These are phyloP conservation scores for Hippocampus zosterae DNA, from an alignment of 2,113 vertebrate species.

Conservation along the genomic window DNA sequence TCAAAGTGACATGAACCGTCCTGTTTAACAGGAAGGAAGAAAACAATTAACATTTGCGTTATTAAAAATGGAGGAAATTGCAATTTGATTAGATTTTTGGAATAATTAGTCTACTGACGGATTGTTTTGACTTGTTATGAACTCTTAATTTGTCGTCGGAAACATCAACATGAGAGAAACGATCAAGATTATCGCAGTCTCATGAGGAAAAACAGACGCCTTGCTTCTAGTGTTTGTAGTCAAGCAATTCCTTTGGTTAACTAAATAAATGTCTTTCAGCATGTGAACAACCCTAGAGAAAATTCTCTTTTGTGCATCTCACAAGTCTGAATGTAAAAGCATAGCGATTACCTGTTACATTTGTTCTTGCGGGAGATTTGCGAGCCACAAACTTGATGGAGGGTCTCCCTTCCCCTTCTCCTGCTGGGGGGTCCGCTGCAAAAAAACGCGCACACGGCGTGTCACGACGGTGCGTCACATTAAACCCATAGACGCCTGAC, in stretches of 20 bases:
- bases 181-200: slow-evolving; percentile 4
- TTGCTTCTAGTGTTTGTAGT: background rate
- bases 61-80: background rate
- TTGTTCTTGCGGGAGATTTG: background rate
- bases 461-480: slow-evolving; percentile 58
- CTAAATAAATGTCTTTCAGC: background rate
- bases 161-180: background rate
- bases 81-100: background rate
- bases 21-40: slow-evolving; percentile 3
- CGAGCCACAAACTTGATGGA: slow-evolving; percentile 32
- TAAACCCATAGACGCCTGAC: slow-evolving; percentile 59
- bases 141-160: background rate
- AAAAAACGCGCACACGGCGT: slow-evolving; percentile 24
- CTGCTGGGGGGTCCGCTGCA: slow-evolving; percentile 46
- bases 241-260: background rate
- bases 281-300: background rate
- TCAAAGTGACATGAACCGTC: background rate
- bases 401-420: slow-evolving; percentile 32
- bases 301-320: background rate
- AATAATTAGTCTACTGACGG: background rate
- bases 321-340: background rate
- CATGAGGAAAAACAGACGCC: slow-evolving; percentile 2
- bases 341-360: slow-evolving; percentile 48
- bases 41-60: background rate
- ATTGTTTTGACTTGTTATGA: background rate